A percentile compares a stretch with the other conserved stretches of the same genome.
These are phyloP conservation scores for Eurois occulta DNA, from an alignment of 2,888 invertebrate species.

Conservation along the genomic window DNA sequence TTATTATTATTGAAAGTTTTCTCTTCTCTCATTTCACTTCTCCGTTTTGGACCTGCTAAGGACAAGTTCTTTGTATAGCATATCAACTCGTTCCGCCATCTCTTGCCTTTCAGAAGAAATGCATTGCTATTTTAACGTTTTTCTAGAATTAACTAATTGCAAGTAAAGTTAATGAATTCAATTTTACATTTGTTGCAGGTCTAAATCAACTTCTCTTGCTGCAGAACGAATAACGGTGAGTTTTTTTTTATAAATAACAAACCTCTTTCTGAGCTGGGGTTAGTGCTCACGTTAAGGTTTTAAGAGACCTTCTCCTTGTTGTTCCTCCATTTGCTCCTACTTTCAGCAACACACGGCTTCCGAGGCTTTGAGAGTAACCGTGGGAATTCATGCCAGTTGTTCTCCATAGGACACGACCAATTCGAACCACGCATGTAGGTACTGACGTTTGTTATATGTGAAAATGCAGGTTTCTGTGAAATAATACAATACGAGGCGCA, in stretches of 20 bases:
- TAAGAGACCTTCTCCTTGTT: not conserved
- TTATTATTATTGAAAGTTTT: not conserved
- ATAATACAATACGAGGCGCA: not conserved
- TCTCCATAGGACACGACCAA: not conserved
- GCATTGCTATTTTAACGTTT: not conserved
- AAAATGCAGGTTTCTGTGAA: not conserved
- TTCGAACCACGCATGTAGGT: not conserved
- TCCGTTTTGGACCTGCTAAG: not conserved
- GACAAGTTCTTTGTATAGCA: not conserved
- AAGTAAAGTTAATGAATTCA: not conserved
- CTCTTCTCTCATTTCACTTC: not conserved
- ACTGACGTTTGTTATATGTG: not conserved
- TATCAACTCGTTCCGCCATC: not conserved
- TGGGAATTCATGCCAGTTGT: not conserved
- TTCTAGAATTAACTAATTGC: not conserved
- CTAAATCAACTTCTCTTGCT: not conserved
- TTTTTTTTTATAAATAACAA: not conserved
- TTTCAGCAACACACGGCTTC: not conserved
- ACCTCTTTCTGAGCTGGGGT: not conserved
- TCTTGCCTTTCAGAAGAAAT: not conserved
- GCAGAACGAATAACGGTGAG: slow-evolving; percentile 24
- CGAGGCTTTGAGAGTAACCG: not conserved
- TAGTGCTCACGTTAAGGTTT: not conserved
- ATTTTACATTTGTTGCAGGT: slow-evolving; percentile 39
- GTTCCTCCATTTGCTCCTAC: not conserved